Evolutionary conservation across 2,888 invertebrate species (phyloP).

Genomic region (Drosophila flavopinicola): DNA sequence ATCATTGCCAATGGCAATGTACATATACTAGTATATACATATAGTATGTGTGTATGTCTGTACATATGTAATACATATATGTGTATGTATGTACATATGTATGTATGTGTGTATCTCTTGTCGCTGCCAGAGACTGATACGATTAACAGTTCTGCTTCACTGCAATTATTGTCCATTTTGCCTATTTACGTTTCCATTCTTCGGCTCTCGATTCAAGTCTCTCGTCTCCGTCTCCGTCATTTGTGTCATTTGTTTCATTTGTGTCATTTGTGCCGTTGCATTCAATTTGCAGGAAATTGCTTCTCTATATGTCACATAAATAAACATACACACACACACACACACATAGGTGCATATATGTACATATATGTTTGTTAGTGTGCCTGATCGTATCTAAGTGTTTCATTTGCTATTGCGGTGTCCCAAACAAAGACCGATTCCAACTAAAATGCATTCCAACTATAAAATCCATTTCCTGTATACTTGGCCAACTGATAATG

Average conservation of each 20-base stretch:
- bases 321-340: background rate
- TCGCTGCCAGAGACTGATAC: constrained; percentile 24
- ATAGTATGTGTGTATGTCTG: constrained; percentile 1
- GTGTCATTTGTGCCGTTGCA: constrained; percentile 22
- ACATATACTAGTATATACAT: no score
- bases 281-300: constrained; percentile 45
- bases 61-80: background rate
- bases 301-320: constrained; percentile 30
- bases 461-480: constrained; percentile 56
- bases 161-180: constrained; percentile 50
- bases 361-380: background rate
- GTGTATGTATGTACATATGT: background rate
- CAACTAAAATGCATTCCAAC: constrained; percentile 34
- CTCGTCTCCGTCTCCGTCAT: background rate
- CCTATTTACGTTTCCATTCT: constrained; percentile 13
- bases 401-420: background rate
- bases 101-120: background rate
- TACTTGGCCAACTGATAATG: constrained; percentile 49
- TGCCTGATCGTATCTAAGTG: constrained; percentile 28
- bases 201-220: constrained; percentile 4
- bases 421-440: no score
- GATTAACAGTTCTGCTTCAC: constrained; percentile 39
- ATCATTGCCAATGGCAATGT: constrained; percentile 57
- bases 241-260: constrained; percentile 2
- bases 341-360: background rate